Evolutionary conservation across 1,140 invertebrate genomes (phyloP).

Genomic region (Zaprionus inermis): DNA sequence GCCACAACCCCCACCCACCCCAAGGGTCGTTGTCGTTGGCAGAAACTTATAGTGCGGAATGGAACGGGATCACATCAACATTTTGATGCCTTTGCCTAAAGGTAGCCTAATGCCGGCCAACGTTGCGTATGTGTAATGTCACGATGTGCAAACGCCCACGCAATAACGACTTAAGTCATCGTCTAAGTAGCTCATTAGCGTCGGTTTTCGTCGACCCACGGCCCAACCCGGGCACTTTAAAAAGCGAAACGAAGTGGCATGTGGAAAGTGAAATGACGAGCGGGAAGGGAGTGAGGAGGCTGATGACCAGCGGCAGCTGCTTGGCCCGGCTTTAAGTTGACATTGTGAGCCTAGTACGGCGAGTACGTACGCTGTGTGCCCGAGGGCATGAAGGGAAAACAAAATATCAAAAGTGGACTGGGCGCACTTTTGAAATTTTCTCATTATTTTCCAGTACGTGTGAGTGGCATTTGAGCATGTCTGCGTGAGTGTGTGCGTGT

Average conservation of each 20-base stretch:
- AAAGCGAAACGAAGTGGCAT: conserved; percentile 17
- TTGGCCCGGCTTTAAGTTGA: conserved; percentile 73
- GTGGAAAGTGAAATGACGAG: background rate
- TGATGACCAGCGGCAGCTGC: conserved; percentile 60
- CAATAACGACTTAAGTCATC: conserved; percentile 77
- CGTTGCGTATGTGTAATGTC: conserved; percentile 71
- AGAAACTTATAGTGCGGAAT: background rate
- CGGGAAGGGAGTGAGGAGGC: background rate
- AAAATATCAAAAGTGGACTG: conserved; percentile 56
- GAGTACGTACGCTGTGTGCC: conserved; percentile 1
- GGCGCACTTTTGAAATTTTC: conserved; percentile 77
- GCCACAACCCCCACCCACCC: too few relatives aligned
- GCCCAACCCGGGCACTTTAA: conserved; percentile 50
- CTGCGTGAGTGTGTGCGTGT: conserved; percentile 33
- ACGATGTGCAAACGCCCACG: conserved; percentile 59
- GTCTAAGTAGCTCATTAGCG: conserved; percentile 81
- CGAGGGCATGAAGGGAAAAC: conserved; percentile 17
- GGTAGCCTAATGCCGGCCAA: conserved; percentile 27
- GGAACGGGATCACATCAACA: background rate
- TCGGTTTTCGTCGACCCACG: conserved; percentile 53
- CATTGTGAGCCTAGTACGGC: conserved; percentile 57
- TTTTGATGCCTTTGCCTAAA: background rate
- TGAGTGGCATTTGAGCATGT: conserved; percentile 47
- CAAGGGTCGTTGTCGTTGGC: background rate
- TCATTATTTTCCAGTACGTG: conserved; percentile 72